Evolutionary conservation across 2,888 invertebrate genomes (phyloP).

Genomic region (Lypha dubia): DNA sequence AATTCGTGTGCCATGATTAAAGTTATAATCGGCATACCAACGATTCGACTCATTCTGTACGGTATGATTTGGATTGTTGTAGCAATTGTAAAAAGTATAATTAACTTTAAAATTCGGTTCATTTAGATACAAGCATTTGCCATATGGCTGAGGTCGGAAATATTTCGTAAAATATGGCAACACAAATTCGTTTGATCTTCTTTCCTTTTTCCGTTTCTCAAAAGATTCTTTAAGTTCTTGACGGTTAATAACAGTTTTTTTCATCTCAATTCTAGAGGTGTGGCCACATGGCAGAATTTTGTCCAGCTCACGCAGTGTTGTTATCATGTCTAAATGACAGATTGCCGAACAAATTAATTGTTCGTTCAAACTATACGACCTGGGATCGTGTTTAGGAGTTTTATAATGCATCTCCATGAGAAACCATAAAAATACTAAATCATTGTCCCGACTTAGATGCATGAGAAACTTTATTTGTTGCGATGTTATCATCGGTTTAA

Average conservation of each 20-base stretch:
- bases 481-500: constrained; percentile 75
- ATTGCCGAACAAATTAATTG: constrained; percentile 80
- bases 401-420: constrained; percentile 80
- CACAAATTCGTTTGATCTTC: background rate
- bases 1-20: constrained; percentile 56
- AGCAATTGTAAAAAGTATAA: constrained; percentile 60
- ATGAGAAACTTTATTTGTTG: constrained; percentile 74
- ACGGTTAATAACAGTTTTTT: constrained; percentile 1
- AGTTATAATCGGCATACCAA: constrained; percentile 73
- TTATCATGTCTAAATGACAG: constrained; percentile 79
- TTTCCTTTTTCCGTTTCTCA: background rate
- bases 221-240: background rate
- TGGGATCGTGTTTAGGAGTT: constrained; percentile 34
- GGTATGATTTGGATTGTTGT: constrained; percentile 64
- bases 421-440: constrained; percentile 82
- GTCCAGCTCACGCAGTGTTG: constrained; percentile 80
- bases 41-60: constrained; percentile 73
- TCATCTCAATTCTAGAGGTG: constrained; percentile 50
- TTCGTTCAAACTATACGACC: constrained; percentile 78
- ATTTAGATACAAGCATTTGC: constrained; percentile 57
- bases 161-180: constrained; percentile 75
- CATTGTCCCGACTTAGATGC: constrained; percentile 78
- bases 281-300: constrained; percentile 78
- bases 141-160: constrained; percentile 64
- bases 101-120: constrained; percentile 61